Base-by-base conservation (phyloP, 2,888 invertebrate genomes). In the Siphlonurus alternatus region DNA sequence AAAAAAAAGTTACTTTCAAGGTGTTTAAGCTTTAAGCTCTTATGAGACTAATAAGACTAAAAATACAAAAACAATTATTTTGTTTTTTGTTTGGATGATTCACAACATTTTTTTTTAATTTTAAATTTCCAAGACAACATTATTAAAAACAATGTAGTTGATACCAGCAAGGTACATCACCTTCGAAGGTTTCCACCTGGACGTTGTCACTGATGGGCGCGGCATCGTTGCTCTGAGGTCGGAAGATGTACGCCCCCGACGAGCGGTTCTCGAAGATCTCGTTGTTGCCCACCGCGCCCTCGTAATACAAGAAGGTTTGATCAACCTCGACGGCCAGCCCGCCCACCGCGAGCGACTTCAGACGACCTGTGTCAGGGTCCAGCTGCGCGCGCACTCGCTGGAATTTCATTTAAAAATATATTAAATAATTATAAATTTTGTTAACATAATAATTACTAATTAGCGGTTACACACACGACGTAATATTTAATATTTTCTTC, bases 181-280 rank as follows among this genome's bases (percentile, higher is more conserved):
- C n/a, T 38, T 38, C 38, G 15, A 38, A 38, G 7, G 15, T 15
- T 15, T 5, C 15, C 7, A 38, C 38, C 15, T 38, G 7, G 15
- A 38, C 15, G 15, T 5, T 5, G 15, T 38, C 38, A 38, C 7
- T 38, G 38, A 38, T 15, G 7, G 15, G 7, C 5, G 79, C 77
- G 1, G 76, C 71, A 1, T 73, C 71, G 1, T 72, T 73, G 15
- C 64, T 65, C 1, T 77, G 74, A 0, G 83, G 82, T 19, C 83
- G 72, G 70, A 83, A 83, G 69, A 85, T 81, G 72, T 89, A 88
- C 0, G 87, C 87, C 0, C 88, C 88, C 0, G 86, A 86, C 53
- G 85, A 80, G 67, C 82, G 73, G 0, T 75, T 73, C 64, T 77
- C 75, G 23, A 76, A 76, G 0, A 71, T 70, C 62, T 78, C 77